These are phyloP conservation scores for Rambutsinella grinnellia DNA, from an alignment of 2,888 invertebrate genomes.

Conservation along the genomic window DNA sequence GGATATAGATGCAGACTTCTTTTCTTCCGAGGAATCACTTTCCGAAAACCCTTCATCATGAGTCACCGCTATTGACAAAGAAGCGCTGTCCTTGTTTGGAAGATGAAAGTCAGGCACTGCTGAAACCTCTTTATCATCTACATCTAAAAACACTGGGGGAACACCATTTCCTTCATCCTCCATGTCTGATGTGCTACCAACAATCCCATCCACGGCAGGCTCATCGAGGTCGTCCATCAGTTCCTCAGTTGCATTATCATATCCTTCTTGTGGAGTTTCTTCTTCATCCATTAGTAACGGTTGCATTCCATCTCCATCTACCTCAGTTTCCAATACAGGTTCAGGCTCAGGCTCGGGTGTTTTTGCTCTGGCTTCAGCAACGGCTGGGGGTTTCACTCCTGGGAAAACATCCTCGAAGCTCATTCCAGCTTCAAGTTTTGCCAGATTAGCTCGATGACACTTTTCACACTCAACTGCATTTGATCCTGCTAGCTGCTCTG, in stretches of 20 bases:
- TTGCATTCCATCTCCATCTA: conserved; percentile 28
- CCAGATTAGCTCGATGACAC: conserved; percentile 72
- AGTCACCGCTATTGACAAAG: conserved; percentile 35
- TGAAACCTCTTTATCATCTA: conserved; percentile 23
- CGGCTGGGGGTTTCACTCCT: conserved; percentile 43
- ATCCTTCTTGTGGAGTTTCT: conserved; percentile 27
- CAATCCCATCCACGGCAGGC: conserved; percentile 59
- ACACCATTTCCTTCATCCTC: conserved; percentile 58
- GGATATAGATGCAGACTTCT: conserved; percentile 54
- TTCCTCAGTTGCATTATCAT: conserved; percentile 41
- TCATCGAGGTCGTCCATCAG: conserved; percentile 60
- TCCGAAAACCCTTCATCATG: conserved; percentile 66
- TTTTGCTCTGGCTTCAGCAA: conserved; percentile 11
- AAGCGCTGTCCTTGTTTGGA: conserved; percentile 32
- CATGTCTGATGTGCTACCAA: conserved; percentile 55
- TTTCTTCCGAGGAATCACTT: conserved; percentile 60
- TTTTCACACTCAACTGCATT: conserved; percentile 94
- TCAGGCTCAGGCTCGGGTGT: conserved; percentile 18
- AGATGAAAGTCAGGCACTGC: conserved; percentile 25
- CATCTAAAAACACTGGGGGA: conserved; percentile 53
- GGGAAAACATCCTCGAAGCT: conserved; percentile 75
- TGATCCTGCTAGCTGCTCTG: conserved; percentile 90
- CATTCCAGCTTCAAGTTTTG: conserved; percentile 70
- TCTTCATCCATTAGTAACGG: conserved; percentile 38
- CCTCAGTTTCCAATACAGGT: conserved; percentile 31